Evolutionary conservation across 2,797 vertebrate species (phyloP).

Genomic region (Choloepus didactylus): DNA sequence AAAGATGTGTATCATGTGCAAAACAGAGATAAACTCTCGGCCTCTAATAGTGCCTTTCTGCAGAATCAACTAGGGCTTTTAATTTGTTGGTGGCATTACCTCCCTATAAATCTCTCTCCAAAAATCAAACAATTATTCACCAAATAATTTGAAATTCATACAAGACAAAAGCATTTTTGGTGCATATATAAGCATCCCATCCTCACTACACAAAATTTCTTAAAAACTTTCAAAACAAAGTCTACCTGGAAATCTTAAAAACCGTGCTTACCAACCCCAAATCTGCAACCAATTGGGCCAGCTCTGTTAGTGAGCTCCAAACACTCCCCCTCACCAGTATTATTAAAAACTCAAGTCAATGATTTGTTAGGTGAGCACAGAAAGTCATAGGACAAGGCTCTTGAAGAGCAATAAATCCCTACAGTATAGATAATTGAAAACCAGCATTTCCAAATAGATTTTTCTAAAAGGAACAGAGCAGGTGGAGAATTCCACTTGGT

Average conservation of each 20-base stretch:
- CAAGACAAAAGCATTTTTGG: slow-evolving; percentile 88
- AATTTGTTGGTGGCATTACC: not conserved
- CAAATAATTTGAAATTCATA: slow-evolving; percentile 86
- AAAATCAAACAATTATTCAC: slow-evolving; percentile 80
- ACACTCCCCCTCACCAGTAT: not conserved
- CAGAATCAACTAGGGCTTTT: slow-evolving; percentile 68
- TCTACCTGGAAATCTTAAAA: slow-evolving; percentile 81
- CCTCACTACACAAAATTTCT: slow-evolving; percentile 85
- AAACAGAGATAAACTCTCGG: slow-evolving; percentile 76
- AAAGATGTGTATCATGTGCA: slow-evolving; percentile 75
- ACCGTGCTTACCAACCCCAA: slow-evolving; percentile 80
- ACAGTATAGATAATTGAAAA: not conserved
- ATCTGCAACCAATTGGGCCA: slow-evolving; percentile 40
- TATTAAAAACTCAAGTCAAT: not conserved
- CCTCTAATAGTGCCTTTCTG: slow-evolving; percentile 79
- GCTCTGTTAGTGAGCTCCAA: not conserved
- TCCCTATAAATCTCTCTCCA: slow-evolving; percentile 62
- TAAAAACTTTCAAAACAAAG: slow-evolving; percentile 85
- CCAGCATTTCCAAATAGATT: not conserved
- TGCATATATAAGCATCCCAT: slow-evolving; percentile 87
- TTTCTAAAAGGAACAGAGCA: not conserved
- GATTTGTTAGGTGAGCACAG: not conserved
- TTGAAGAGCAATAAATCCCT: not conserved
- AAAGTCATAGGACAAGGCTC: slow-evolving; percentile 6
- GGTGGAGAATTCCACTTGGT: not conserved